These are phyloP conservation scores for Chiloscyllium plagiosum DNA, from an alignment of 2,113 vertebrate genomes.

Conservation along the genomic window DNA sequence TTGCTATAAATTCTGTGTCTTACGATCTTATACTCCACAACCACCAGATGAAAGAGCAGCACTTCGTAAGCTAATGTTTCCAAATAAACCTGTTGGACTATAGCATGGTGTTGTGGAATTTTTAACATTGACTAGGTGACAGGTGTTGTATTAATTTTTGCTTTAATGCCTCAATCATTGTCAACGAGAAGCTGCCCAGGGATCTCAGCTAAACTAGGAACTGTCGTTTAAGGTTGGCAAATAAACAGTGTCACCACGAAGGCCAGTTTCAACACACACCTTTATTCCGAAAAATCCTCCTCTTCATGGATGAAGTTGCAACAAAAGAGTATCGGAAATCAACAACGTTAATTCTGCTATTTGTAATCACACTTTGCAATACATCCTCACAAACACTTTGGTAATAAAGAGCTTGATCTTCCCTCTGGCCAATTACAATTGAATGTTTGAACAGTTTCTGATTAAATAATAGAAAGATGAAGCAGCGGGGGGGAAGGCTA, in stretches of 20 bases:
- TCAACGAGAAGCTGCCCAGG: not conserved
- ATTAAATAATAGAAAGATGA: conserved; percentile 35
- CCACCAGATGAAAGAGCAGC: too few relatives aligned
- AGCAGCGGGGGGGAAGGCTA: conserved; percentile 12
- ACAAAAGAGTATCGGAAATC: not conserved
- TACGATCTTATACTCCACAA: too few relatives aligned
- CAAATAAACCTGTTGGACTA: too few relatives aligned
- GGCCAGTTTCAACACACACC: not conserved
- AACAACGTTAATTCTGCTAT: not conserved
- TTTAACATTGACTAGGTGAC: too few relatives aligned
- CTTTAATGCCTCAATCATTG: conserved; percentile 5
- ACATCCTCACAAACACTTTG: not conserved
- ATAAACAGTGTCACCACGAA: not conserved
- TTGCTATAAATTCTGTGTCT: too few relatives aligned
- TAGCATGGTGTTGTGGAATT: too few relatives aligned
- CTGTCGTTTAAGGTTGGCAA: not conserved
- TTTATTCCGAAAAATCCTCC: not conserved
- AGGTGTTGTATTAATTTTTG: not conserved
- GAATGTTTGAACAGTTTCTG: conserved; percentile 25
- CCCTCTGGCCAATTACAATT: conserved; percentile 29
- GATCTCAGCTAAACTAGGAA: not conserved
- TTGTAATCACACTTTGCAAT: conserved; percentile 6
- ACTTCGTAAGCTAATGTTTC: too few relatives aligned
- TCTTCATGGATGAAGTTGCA: not conserved
- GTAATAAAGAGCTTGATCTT: not conserved